phyloP scores from a whole-genome alignment of 2,113 vertebrate species.

The Fregata magnificens region DNA sequence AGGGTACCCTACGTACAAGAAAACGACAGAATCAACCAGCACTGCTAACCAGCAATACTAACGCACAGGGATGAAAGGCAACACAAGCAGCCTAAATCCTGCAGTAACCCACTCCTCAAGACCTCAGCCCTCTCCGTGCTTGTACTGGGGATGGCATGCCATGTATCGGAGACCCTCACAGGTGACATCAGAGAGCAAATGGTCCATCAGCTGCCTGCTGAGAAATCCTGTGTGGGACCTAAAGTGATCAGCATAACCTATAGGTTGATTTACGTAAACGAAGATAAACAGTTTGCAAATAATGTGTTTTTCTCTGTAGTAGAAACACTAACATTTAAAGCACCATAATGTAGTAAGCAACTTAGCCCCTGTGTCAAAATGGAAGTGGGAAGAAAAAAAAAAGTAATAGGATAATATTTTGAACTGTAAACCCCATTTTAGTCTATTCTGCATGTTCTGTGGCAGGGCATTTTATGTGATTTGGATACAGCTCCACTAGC shows the following conservation, averaged over 20 bases:
- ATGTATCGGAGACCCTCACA: fast-evolving
- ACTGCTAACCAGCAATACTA: fast-evolving
- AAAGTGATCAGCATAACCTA: background rate
- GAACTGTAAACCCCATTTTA: conserved; percentile 3
- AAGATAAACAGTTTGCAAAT: background rate
- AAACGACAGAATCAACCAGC: fast-evolving
- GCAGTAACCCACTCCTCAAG: background rate
- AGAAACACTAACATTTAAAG: background rate
- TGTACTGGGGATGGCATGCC: too few species aligned
- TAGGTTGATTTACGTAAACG: background rate
- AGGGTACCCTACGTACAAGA: fast-evolving
- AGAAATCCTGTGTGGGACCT: background rate
- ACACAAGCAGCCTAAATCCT: background rate
- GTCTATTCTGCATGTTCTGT: background rate
- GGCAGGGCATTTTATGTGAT: conserved; percentile 54
- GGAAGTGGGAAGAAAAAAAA: background rate
- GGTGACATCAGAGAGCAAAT: fast-evolving
- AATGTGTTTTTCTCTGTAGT: background rate
- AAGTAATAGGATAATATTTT: background rate
- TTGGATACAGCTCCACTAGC: conserved; percentile 41
- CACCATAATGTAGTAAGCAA: background rate
- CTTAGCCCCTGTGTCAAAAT: background rate
- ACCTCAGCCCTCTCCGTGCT: background rate
- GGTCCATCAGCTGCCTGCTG: background rate
- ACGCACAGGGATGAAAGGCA: fast-evolving